Conservation (phyloP, 2,113 vertebrate species). For the Crotalus horridus region DNA sequence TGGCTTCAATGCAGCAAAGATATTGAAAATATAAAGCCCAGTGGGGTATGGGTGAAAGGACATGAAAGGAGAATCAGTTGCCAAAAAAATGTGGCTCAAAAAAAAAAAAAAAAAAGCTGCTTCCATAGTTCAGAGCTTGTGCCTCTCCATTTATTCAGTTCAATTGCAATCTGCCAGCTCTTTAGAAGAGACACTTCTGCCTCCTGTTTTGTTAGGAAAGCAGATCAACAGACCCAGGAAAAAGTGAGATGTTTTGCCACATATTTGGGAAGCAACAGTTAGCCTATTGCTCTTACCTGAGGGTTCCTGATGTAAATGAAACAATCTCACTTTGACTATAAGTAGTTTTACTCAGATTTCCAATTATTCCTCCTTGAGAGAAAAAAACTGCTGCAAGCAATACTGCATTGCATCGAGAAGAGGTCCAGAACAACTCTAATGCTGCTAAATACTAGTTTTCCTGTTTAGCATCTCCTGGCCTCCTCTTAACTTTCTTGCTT, state of each 20-base stretch:
- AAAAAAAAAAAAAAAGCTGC: constrained; percentile 50
- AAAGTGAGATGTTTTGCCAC: constrained; percentile 40
- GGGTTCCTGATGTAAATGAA: constrained; percentile 50
- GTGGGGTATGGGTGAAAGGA: constrained; percentile 33
- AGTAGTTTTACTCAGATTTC: constrained; percentile 56
- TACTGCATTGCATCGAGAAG: constrained; percentile 50
- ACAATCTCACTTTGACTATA: constrained; percentile 45
- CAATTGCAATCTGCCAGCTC: constrained; percentile 37
- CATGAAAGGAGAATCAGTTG: constrained; percentile 48
- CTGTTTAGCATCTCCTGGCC: constrained; percentile 56
- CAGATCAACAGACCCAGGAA: constrained; percentile 41
- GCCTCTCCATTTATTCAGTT: constrained; percentile 52
- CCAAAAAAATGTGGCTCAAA: constrained; percentile 57
- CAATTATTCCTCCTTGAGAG: constrained; percentile 42
- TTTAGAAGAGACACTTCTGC: constrained; percentile 43
- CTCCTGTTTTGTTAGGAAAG: constrained; percentile 43
- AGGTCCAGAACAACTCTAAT: constrained; percentile 64
- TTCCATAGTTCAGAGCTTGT: constrained; percentile 59
- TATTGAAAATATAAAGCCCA: constrained; percentile 65
- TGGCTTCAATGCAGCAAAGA: constrained; percentile 68
- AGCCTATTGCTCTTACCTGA: constrained; percentile 40
- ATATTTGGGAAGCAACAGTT: constrained; percentile 47
- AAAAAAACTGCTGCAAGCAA: constrained; percentile 38
- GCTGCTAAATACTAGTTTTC: constrained; percentile 50
- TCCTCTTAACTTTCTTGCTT: constrained; percentile 37